Evolutionary conservation across 2,797 vertebrate genomes (phyloP), one percentile per base, ranked within the genome.

Genomic region (Cheirogaleus major): DNA sequence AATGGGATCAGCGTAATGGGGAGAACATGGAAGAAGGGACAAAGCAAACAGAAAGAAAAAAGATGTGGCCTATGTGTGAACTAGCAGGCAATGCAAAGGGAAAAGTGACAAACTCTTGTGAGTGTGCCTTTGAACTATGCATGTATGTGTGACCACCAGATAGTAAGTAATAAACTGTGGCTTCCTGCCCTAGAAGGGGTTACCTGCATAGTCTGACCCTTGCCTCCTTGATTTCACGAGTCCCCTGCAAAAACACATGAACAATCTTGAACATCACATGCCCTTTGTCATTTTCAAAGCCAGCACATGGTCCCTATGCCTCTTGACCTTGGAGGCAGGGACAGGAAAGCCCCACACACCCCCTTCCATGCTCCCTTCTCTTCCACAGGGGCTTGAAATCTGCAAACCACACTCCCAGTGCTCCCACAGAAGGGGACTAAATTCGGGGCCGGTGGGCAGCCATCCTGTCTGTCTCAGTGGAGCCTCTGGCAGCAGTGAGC

Each of bases 341-440:
- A 22, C 38, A 45, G 55, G 30, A 76, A 76, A 72, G 84, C 11
- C 2, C 52, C 14, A 14, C 14, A 43, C 2, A 15, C 18, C 20
- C 12, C 4, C 23, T 73, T 15, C 32, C 52, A 22, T 15, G 12
- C 17, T 73, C 57, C 73, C 11, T 59, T 72, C 43, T 63, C 38
- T 76, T 75, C 27, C 65, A 14, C 0, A 3, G 22, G 63, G 25
- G 23, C 27, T 91, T 22, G 69, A 52, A 55, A 67, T 52, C 50
- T 61, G 7, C 48, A 73, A n/a, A 48, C 22, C 4, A 18, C 0
- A 7, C 30, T 67, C 12, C 7, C 11, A 2, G 0, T 9, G 0
- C 30, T n/a, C 32, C 5, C 14, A 65, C 22, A 25, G n/a, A 70
- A 75, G 61, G 67, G 50, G 84, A 20, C 27, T 2, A 43, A 48